Base-by-base conservation (phyloP, 1,140 invertebrate species). In the Magallana ariakensis region DNA sequence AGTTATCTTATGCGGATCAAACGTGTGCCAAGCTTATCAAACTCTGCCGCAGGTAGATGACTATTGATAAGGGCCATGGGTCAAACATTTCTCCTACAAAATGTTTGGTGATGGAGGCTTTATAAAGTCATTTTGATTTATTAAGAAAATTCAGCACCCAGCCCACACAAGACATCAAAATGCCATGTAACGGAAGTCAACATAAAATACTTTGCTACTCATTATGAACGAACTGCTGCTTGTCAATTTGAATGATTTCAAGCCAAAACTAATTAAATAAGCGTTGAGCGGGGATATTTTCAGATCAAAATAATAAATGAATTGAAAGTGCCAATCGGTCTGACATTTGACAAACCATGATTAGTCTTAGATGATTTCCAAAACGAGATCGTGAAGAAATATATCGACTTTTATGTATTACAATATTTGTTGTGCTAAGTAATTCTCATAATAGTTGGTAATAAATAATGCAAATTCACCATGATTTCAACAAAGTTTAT, bases 1-100 rank as follows among this genome's bases (percentile, higher is more conserved):
- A 75, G 66, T 75, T 75, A 75, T 75, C 66, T 13, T 26, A 19
- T 26, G 22, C 66, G 11, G 33, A 75, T 75, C 66, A 75, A 75
- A 75, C 66, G 66, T 75, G 66, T 75, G 66, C 66, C 66, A 75
- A 26, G 66, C 66, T 75, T 75, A 75, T 75, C 66, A 75, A 75
- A 33, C 33, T 75, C 22, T 75, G 66, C 15, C 66, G 22, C 66
- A 11, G 19, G 26, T 75, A 75, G 66, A 75, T 75, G 22, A 9
- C 22, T 11, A 75, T 11, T 75, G 66, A 75, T 75, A 75, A 75
- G 22, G 22, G 8, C 66, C 22, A 75, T 13, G 22, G 58, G 66
- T 75, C 66, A 75, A 75, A 13, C 66, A 26, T 75, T 75, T 46
- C 22, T 26, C 22, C 13, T 26, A 75, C 33, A 22, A 75, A 75